Percentiles rank a stretch among this genome's conserved stretches.
Conservation (phyloP, 2,113 vertebrate genomes). For the Hypomesus transpacificus region DNA sequence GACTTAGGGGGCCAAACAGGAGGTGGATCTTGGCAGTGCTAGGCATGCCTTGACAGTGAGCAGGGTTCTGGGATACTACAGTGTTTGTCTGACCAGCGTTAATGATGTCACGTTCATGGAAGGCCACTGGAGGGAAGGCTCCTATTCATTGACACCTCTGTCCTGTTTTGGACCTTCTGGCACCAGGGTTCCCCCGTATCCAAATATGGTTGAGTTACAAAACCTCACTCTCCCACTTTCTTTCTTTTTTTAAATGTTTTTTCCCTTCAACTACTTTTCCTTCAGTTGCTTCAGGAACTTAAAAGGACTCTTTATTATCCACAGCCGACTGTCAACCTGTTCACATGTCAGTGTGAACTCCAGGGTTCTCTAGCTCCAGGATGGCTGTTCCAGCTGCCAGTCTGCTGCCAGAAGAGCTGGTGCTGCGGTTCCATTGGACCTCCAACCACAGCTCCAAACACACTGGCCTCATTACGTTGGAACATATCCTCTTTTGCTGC, state of each 20-base stretch:
- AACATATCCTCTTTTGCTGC: conserved; percentile 46
- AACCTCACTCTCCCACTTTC: background rate
- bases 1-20: conserved; percentile 62
- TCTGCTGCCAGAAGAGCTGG: conserved; percentile 35
- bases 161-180: conserved; percentile 7
- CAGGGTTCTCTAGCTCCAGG: conserved; percentile 34
- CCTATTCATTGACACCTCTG: conserved; percentile 8
- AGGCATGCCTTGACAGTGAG: conserved; percentile 60
- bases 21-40: conserved; percentile 46
- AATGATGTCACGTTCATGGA: conserved; percentile 23
- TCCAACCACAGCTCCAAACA: conserved; percentile 45
- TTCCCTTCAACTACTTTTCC: too few relatives aligned
- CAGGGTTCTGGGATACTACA: conserved; percentile 16
- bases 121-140: conserved; percentile 9
- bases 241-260: too few relatives aligned
- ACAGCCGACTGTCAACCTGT: background rate
- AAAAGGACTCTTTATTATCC: background rate
- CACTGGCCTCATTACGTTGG: conserved; percentile 49
- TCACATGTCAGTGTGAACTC: background rate
- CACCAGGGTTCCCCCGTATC: conserved; percentile 11
- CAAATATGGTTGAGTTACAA: background rate
- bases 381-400: conserved; percentile 54
- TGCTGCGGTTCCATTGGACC: conserved; percentile 36
- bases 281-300: background rate
- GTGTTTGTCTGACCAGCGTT: conserved; percentile 25